Evolutionary conservation across 2,888 invertebrate species (phyloP).

Genomic region (Leucozona laternaria): DNA sequence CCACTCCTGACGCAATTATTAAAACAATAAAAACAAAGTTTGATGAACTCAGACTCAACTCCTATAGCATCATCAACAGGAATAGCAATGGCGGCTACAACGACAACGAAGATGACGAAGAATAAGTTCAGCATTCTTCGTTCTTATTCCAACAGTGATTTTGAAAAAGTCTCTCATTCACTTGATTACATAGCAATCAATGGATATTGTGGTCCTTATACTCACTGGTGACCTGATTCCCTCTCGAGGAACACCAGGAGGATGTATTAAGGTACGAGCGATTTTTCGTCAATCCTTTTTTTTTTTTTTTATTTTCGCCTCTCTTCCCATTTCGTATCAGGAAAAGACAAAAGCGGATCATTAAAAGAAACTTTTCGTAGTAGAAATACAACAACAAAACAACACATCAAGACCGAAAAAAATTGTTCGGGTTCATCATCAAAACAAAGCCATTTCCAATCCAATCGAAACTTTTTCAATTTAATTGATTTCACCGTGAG

Average conservation of each 20-base stretch:
- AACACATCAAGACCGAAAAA: slow-evolving; percentile 17
- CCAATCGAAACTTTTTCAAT: slow-evolving; percentile 56
- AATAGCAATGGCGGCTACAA: background rate
- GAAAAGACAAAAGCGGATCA: slow-evolving; percentile 65
- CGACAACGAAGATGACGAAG: background rate
- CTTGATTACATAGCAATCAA: slow-evolving; percentile 74
- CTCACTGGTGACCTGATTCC: slow-evolving; percentile 62
- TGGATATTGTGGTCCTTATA: slow-evolving; percentile 66
- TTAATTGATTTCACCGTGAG: slow-evolving; percentile 66
- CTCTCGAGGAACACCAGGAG: background rate
- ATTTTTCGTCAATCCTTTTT: slow-evolving; percentile 41
- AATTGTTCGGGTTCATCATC: slow-evolving; percentile 51
- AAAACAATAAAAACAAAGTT: slow-evolving; percentile 62
- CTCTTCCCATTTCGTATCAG: background rate
- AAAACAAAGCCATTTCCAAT: slow-evolving; percentile 57
- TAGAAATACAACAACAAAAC: slow-evolving; percentile 6
- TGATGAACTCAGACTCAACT: slow-evolving; percentile 41
- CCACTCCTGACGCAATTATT: slow-evolving; percentile 38
- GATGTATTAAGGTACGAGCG: slow-evolving; percentile 39
- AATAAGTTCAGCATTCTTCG: slow-evolving; percentile 12
- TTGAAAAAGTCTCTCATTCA: slow-evolving; percentile 51
- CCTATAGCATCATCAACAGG: background rate
- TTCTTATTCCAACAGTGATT: slow-evolving; percentile 21
- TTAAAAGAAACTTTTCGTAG: slow-evolving; percentile 50
- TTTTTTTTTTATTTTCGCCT: background rate